These are phyloP conservation scores for Pinna nobilis DNA, from an alignment of 1,140 invertebrate genomes.

Conservation along the genomic window DNA sequence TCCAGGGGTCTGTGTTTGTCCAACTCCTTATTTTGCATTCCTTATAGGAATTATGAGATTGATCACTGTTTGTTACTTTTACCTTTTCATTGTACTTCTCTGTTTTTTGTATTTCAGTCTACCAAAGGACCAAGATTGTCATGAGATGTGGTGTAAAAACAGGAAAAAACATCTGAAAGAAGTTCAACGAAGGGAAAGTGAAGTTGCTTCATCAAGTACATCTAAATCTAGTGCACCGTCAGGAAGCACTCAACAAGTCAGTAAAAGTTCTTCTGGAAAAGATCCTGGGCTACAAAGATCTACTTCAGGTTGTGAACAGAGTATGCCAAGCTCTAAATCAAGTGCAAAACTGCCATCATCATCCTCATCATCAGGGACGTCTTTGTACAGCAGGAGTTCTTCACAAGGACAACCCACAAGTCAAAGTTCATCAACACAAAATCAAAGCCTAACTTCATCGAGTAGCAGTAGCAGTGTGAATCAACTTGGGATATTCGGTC, in stretches of 20 bases:
- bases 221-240: not conserved
- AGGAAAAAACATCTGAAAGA: constrained; percentile 69
- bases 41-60: too few species aligned
- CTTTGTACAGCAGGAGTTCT: not conserved
- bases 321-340: too few species aligned
- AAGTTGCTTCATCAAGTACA: not conserved
- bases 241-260: not conserved
- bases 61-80: too few species aligned
- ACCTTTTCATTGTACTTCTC: too few species aligned
- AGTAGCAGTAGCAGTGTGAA: not conserved
- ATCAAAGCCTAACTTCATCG: not conserved
- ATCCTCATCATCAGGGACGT: too few species aligned
- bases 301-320: too few species aligned
- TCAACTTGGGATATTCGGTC: constrained; percentile 6
- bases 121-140: constrained; percentile 98
- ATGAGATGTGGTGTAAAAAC: constrained; percentile 98
- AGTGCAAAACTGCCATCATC: too few species aligned
- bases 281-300: too few species aligned
- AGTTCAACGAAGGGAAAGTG: constrained; percentile 44
- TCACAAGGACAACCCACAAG: not conserved
- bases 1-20: too few species aligned
- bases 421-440: not conserved
- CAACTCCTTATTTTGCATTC: too few species aligned
- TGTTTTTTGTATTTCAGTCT: constrained; percentile 81
- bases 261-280: not conserved